Percentiles rank a stretch among this genome's conserved stretches.
These are phyloP conservation scores for Hybognathus amarus DNA, from an alignment of 2,797 vertebrate genomes.

Conservation along the genomic window DNA sequence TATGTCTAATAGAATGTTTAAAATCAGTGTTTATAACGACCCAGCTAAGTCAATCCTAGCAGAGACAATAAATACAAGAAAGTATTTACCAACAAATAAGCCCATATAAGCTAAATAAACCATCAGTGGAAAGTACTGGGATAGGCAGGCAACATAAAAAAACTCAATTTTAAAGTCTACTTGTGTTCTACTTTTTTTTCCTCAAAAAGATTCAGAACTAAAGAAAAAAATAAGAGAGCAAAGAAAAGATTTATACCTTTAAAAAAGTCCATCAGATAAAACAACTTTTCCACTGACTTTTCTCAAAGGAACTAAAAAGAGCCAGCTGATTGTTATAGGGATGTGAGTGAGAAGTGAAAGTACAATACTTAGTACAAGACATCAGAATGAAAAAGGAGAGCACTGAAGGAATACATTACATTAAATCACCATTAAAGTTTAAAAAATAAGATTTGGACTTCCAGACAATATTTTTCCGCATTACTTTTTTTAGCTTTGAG, in stretches of 20 bases:
- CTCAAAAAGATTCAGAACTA: conserved; percentile 1
- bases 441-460: neutral
- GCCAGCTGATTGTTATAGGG: conserved; percentile 1
- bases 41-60: neutral
- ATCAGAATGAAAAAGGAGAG: neutral
- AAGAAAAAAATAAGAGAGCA: neutral
- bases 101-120: neutral
- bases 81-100: neutral
- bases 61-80: neutral
- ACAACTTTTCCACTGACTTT: neutral
- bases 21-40: neutral
- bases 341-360: neutral
- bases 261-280: conserved; percentile 28
- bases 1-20: neutral
- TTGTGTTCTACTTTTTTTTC: conserved; percentile 7
- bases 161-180: neutral
- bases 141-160: neutral
- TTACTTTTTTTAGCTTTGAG: neutral
- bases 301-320: conserved; percentile 16
- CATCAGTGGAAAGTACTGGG: neutral
- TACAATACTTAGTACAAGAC: conserved; percentile 2
- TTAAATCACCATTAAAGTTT: neutral
- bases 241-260: conserved; percentile 16
- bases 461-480: neutral
- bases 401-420: neutral